Evolutionary conservation across 2,888 invertebrate genomes (phyloP).

Genomic region (Hirtodrosophila confusa): DNA sequence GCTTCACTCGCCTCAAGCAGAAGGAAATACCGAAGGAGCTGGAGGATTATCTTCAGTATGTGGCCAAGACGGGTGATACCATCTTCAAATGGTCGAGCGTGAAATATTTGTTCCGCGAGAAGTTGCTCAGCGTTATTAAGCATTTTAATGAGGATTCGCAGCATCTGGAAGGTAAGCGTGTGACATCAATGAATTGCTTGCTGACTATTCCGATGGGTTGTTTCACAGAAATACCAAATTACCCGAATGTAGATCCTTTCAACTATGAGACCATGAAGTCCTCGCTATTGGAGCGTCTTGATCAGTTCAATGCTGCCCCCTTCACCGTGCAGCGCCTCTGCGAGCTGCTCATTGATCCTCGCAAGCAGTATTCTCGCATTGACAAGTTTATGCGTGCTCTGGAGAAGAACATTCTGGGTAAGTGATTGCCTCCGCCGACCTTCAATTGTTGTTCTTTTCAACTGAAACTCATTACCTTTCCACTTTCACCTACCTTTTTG

Average conservation of each 20-base stretch:
- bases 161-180: constrained; percentile 83
- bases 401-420: constrained; percentile 94
- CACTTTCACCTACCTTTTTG: neutral
- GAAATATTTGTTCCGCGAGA: constrained; percentile 94
- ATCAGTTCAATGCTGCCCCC: constrained; percentile 94
- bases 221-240: constrained; percentile 89
- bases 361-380: constrained; percentile 96
- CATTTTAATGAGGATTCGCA: constrained; percentile 94
- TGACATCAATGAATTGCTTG: neutral
- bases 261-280: constrained; percentile 95
- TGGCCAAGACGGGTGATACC: constrained; percentile 97
- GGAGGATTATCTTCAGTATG: constrained; percentile 93
- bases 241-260: constrained; percentile 95
- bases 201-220: neutral
- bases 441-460: too few species aligned
- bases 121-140: constrained; percentile 93
- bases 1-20: constrained; percentile 90
- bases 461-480: too few species aligned
- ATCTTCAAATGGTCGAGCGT: constrained; percentile 96
- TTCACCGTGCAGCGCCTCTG: constrained; percentile 98
- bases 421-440: constrained; percentile 23
- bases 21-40: constrained; percentile 94
- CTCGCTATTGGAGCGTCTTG: constrained; percentile 91
- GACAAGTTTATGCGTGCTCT: constrained; percentile 99
- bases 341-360: constrained; percentile 95